Base-by-base conservation (phyloP, 2,888 invertebrate species). In the Mythimna loreyi region DNA sequence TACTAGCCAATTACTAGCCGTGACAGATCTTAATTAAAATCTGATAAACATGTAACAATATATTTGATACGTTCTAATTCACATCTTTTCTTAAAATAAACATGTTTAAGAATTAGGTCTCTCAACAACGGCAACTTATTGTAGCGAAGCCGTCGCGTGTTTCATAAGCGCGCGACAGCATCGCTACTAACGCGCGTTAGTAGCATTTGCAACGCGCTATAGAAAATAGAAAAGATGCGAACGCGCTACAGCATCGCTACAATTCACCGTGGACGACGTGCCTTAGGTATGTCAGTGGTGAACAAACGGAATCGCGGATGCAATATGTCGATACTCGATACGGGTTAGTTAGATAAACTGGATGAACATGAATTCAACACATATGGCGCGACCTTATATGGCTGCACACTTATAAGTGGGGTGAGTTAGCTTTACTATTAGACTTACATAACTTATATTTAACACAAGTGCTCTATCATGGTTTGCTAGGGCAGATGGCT, bases 11-110 rank as follows among this genome's bases (percentile, higher is more conserved):
- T 76, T 74, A 74, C 55, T 67, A 67, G 56, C 36, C 53, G 67
- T 74, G 64, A 65, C 66, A 49, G 67, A 79, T 74, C 67, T 57
- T 67, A 72, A 81, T 81, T 64, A 72, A 57, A 75, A 78, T 65
- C 68, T 64, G 62, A 55, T 61, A 67, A 16, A 72, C 61, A 25
- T 52, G 45, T 67, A 65, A 77, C 67, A 61, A 67, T 59, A 67
- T 60, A 60, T 77, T 53, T 57, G 63, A 59, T 49, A 62, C 67
- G 61, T 64, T 75, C 67, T 70, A 65, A 60, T 67, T 63, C 71
- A 62, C 63, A 19, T 70, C 62, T 58, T 45, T 47, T 69, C 19
- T 7, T 62, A 52, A 60, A 72, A 69, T 36, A 33, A 69, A 65
- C 50, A 64, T 45, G 60, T 72, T 60, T 49, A n/a, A 43, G 25